Evolutionary conservation across 2,113 vertebrate species (phyloP).

Genomic region (Oryctolagus cuniculus): mOryCun1.1 NC_091433.1:142143001-142143500

Average conservation of each 20-base stretch:
- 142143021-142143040: too few relatives aligned
- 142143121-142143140: too few relatives aligned
- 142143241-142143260: neutral
- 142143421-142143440: constrained; percentile 88
- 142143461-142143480: constrained; percentile 91
- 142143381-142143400: constrained; percentile 87
- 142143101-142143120: too few relatives aligned
- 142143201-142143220: neutral
- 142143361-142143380: constrained; percentile 77
- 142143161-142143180: neutral
- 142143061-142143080: too few relatives aligned
- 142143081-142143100: too few relatives aligned
- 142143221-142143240: neutral
- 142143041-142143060: too few relatives aligned
- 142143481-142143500: constrained; percentile 88
- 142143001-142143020: neutral
- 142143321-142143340: constrained; percentile 72
- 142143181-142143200: neutral
- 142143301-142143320: neutral
- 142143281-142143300: constrained; percentile 12
- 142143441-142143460: constrained; percentile 86
- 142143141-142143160: neutral
- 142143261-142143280: neutral
- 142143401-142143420: constrained; percentile 91
- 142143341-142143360: constrained; percentile 86